These are phyloP conservation scores for Chromobotia macracanthus DNA, from an alignment of 2,797 vertebrate species.

Conservation along the genomic window DNA sequence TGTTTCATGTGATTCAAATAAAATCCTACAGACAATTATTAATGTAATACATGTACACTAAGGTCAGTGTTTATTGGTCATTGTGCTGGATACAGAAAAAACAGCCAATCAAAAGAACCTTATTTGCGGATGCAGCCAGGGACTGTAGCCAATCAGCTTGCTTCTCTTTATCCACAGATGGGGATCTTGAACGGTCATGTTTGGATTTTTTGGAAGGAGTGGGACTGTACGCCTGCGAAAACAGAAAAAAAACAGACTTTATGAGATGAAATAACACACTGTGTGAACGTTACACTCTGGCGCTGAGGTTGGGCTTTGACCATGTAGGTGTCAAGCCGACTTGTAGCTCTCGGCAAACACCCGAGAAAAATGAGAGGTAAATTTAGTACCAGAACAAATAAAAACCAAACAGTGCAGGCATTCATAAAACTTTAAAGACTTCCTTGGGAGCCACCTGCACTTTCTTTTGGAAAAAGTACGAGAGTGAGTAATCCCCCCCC, in stretches of 20 bases:
- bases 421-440: constrained; percentile 44
- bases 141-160: constrained; percentile 91
- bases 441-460: constrained; percentile 12
- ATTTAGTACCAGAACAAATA: constrained; percentile 11
- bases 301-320: constrained; percentile 17
- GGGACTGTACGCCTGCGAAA: constrained; percentile 86
- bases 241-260: constrained; percentile 26
- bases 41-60: no score
- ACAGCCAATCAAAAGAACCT: constrained; percentile 77
- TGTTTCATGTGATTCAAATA: background rate
- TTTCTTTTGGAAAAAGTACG: constrained; percentile 36
- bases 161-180: constrained; percentile 86
- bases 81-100: background rate
- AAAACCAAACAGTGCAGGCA: constrained; percentile 33
- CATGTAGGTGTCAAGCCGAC: constrained; percentile 42
- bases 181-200: constrained; percentile 84
- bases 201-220: constrained; percentile 86
- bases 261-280: constrained; percentile 16
- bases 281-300: background rate
- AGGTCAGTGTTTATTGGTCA: background rate
- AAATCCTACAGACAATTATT: no score
- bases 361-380: constrained; percentile 19
- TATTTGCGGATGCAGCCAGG: constrained; percentile 87
- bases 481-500: constrained; percentile 55
- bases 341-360: constrained; percentile 28